Conservation (phyloP, 2,113 vertebrate species). For the Callocephalon fimbriatum region DNA sequence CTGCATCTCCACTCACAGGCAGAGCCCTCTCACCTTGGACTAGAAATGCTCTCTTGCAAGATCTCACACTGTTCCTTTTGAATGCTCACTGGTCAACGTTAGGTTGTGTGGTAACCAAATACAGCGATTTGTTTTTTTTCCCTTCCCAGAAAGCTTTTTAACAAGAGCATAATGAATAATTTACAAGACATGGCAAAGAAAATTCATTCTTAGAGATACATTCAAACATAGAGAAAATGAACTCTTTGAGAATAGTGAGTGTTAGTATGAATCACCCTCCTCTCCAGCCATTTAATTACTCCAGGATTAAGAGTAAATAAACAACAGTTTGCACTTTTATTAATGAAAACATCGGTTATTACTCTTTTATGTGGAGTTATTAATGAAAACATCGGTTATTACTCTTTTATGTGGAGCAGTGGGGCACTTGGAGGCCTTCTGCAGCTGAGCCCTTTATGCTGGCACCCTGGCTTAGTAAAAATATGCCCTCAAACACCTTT, state of each 20-base stretch:
- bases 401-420: background rate
- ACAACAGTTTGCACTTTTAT: background rate
- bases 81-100: background rate
- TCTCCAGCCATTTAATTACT: slow-evolving; percentile 30
- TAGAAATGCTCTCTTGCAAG: background rate
- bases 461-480: background rate
- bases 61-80: background rate
- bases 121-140: background rate
- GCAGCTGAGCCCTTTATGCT: background rate
- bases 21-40: background rate
- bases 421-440: background rate
- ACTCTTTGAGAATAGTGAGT: background rate
- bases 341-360: slow-evolving; percentile 41
- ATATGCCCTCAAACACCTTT: background rate
- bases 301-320: background rate
- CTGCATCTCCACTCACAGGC: rapidly evolving
- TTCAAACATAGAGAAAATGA: background rate
- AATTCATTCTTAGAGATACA: background rate
- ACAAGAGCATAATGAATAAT: background rate
- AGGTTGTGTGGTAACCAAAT: background rate
- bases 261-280: background rate
- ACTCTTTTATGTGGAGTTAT: slow-evolving; percentile 14
- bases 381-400: slow-evolving; percentile 41
- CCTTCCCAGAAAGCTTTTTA: background rate
- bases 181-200: background rate